Evolutionary conservation across 2,888 invertebrate genomes (phyloP), one percentile per base, ranked within the genome.

Genomic region (Cremastinae sp.): DNA sequence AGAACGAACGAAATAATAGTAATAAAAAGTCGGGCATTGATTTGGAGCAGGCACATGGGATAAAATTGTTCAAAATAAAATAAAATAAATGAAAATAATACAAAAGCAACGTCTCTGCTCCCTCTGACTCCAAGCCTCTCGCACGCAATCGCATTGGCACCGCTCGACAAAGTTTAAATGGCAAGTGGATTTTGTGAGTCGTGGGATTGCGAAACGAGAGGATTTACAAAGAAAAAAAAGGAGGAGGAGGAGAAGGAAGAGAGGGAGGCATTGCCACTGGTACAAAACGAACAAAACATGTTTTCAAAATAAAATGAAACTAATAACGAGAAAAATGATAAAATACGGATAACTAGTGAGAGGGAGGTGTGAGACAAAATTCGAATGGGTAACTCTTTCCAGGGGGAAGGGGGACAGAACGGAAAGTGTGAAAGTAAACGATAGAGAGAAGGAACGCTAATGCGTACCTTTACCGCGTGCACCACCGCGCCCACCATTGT

Each of bases 401-500:
- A n/a, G n/a, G n/a, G n/a, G n/a, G n/a, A n/a, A n/a, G 34, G 51
- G 64, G 38, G 71, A 22, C 16, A 58, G 28, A 56, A 68, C 18
- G 10, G 34, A 51, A 64, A 54, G 43, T 74, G 58, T 70, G 58
- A 66, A 75, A 81, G 78, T 82, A 84, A 82, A 83, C 78, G 84
- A 84, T 83, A 87, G 82, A 74, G 61, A 87, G 86, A 88, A 89
- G 89, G 89, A 87, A 90, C 89, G 89, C 89, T 88, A 88, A 87
- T 87, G 90, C 90, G 92, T 96, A 96, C 96, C 96, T 96, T 96
- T 96, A 92, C 93, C 93, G 91, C 94, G 95, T 92, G 95, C 93
- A 92, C 95, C 95, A 92, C 95, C 93, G 92, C 96, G 95, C 91
- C 95, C 95, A 92, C 95, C 94, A 91, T 92, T 92, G 92, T 95